Conservation (phyloP, 2,888 invertebrate genomes). For the Agonopterix arenella region DNA sequence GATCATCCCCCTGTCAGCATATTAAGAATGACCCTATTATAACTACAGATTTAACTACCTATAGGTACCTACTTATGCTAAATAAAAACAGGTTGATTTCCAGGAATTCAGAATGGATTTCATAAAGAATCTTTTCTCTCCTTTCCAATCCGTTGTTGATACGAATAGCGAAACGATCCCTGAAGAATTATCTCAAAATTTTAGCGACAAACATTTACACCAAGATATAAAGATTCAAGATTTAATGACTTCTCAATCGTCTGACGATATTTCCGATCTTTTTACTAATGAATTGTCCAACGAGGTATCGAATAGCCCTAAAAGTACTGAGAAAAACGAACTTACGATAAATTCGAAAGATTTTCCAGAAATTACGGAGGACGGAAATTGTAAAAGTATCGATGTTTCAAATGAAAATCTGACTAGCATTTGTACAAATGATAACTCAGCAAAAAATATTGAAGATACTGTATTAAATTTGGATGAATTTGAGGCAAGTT, state of each 20-base stretch:
- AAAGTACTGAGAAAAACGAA: background rate
- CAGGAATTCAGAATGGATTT: conserved; percentile 3
- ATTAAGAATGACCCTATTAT: too few relatives aligned
- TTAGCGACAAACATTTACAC: too few relatives aligned
- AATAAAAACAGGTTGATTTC: background rate
- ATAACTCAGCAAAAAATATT: background rate
- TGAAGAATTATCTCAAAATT: background rate
- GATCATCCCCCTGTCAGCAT: too few relatives aligned
- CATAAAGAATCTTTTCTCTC: background rate
- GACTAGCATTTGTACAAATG: background rate
- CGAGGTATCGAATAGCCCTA: background rate
- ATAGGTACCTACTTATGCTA: too few relatives aligned
- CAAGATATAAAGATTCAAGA: background rate
- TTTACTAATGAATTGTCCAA: background rate
- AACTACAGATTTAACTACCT: too few relatives aligned
- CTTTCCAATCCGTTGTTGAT: background rate
- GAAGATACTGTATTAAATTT: conserved; percentile 1
- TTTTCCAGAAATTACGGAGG: background rate
- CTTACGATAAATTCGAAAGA: background rate
- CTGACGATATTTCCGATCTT: background rate
- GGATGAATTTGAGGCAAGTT: conserved; percentile 10
- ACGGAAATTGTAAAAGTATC: too few relatives aligned
- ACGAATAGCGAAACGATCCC: background rate
- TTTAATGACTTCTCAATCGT: background rate
- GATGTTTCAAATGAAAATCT: background rate